Evolutionary conservation across 2,113 vertebrate genomes (phyloP).

Genomic region (Cyanoramphus novaezelandiae): DNA sequence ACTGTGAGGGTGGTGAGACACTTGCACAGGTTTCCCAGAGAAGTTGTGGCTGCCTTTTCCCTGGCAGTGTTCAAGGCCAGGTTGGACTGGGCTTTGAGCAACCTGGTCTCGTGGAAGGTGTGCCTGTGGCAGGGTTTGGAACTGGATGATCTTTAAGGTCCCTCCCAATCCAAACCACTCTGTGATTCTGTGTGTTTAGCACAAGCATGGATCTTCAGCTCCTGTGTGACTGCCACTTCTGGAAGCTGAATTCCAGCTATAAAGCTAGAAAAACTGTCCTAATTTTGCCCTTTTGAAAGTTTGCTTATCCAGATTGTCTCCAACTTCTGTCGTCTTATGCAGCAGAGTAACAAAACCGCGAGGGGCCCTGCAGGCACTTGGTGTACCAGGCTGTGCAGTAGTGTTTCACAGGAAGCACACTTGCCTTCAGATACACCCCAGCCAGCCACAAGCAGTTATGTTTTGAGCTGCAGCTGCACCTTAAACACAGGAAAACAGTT

Average conservation of each 20-base stretch:
- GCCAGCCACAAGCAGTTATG: background rate
- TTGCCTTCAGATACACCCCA: background rate
- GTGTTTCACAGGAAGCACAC: background rate
- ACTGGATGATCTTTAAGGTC: background rate
- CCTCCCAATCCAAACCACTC: background rate
- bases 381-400: fast-evolving
- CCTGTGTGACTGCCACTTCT: background rate
- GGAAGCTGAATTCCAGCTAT: background rate
- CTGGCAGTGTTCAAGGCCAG: background rate
- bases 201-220: background rate
- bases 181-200: background rate
- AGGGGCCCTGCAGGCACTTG: background rate
- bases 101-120: background rate
- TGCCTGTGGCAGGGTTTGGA: background rate
- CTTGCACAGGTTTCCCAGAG: background rate
- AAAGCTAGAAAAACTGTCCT: background rate
- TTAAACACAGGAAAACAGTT: background rate
- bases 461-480: background rate
- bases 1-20: background rate
- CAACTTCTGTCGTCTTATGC: fast-evolving
- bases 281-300: background rate
- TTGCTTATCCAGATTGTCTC: background rate
- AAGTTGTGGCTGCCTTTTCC: background rate
- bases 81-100: background rate
- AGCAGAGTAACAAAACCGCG: background rate